Conservation (phyloP, 1,140 invertebrate genomes). For the Uloborus diversus region DNA sequence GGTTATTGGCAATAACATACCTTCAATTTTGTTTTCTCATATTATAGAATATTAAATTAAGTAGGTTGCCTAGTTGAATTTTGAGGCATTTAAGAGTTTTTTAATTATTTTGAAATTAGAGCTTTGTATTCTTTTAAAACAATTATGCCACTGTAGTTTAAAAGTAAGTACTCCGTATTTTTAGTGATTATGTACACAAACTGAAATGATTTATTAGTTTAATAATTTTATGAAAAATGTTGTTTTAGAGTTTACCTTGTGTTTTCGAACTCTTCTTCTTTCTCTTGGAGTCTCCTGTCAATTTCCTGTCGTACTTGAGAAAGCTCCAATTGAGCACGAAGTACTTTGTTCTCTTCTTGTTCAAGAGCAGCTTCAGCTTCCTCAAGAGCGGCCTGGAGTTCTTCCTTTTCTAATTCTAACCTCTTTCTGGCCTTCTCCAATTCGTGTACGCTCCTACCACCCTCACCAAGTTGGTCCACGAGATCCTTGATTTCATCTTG, state of each 20-base stretch:
- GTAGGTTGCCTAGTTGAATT: too few species aligned
- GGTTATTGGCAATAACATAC: too few species aligned
- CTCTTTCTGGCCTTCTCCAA: constrained; percentile 98
- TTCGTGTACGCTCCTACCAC: constrained; percentile 93
- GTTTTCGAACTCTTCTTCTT: constrained; percentile 99
- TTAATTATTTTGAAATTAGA: too few species aligned
- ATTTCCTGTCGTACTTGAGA: constrained; percentile 98
- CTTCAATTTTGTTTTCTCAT: too few species aligned
- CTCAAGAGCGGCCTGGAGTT: constrained; percentile 97
- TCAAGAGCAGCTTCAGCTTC: constrained; percentile 98
- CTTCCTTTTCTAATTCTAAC: constrained; percentile 98
- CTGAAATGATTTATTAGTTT: too few species aligned
- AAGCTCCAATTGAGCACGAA: constrained; percentile 95
- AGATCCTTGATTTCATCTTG: constrained; percentile 99
- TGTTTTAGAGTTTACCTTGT: constrained; percentile 72
- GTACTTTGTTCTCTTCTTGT: constrained; percentile 98
- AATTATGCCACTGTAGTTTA: too few species aligned
- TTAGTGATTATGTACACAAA: too few species aligned
- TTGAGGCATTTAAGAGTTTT: too few species aligned
- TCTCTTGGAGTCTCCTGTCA: constrained; percentile 98
- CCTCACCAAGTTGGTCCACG: constrained; percentile 98
- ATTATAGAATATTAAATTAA: too few species aligned
- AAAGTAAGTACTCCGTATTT: too few species aligned
- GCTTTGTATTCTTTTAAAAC: too few species aligned
- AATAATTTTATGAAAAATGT: not conserved